phyloP scores from a whole-genome alignment of 2,888 invertebrate genomes.

The Rhagophthalmus giganteus region DNA sequence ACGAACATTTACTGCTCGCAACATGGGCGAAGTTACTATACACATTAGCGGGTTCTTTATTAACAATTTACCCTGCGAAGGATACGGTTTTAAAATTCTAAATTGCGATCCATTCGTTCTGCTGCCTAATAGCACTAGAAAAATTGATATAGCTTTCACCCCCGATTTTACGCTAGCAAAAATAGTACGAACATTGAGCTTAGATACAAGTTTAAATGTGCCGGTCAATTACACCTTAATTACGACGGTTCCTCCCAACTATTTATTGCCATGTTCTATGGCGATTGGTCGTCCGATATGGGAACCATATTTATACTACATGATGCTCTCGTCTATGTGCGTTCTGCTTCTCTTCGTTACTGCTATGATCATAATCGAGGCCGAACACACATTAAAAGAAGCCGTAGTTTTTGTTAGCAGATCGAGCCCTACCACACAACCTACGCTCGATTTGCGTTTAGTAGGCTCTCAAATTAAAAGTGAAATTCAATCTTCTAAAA shows the following conservation, averaged over 20 bases:
- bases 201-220: conserved; percentile 64
- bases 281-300: conserved; percentile 74
- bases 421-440: conserved; percentile 60
- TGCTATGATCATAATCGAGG: conserved; percentile 68
- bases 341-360: conserved; percentile 67
- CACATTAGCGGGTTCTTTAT: conserved; percentile 69
- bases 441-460: conserved; percentile 65
- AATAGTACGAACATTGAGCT: conserved; percentile 65
- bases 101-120: conserved; percentile 75
- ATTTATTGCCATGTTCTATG: conserved; percentile 69
- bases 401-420: conserved; percentile 58
- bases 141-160: conserved; percentile 84
- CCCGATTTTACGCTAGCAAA: conserved; percentile 83
- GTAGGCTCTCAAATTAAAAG: conserved; percentile 56
- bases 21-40: conserved; percentile 89
- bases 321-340: conserved; percentile 62
- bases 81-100: conserved; percentile 77
- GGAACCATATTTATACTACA: conserved; percentile 72
- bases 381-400: conserved; percentile 66
- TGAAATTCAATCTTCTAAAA: conserved; percentile 47
- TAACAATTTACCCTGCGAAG: conserved; percentile 70
- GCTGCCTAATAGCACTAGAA: conserved; percentile 71
- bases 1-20: conserved; percentile 81
- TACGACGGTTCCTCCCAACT: conserved; percentile 64
- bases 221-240: conserved; percentile 70